A percentile compares a stretch with the other conserved stretches of the same genome.
Evolutionary conservation across 2,888 invertebrate genomes (phyloP).

Genomic region (Pseudococcus jackbeardsleyi): DNA sequence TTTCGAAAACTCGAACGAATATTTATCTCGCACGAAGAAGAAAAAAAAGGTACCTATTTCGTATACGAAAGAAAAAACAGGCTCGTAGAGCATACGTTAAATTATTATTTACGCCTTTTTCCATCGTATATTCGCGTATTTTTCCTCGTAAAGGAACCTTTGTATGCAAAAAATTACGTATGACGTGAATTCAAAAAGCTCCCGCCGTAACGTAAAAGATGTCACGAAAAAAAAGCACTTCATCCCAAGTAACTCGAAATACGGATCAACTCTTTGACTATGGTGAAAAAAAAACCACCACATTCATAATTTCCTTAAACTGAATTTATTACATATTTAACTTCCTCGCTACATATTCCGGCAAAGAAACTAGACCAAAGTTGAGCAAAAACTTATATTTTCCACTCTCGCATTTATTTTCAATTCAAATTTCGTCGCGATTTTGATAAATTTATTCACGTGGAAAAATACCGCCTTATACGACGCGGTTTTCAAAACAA

Average conservation of each 20-base stretch:
- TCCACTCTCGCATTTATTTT: constrained; percentile 1
- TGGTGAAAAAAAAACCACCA: not conserved
- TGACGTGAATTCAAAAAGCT: constrained; percentile 27
- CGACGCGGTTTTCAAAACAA: not conserved
- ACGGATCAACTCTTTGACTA: constrained; percentile 27
- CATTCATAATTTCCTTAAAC: constrained; percentile 34
- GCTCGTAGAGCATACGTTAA: constrained; percentile 21
- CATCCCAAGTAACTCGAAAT: constrained; percentile 24
- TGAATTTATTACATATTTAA: constrained; percentile 27
- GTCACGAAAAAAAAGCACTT: constrained; percentile 39
- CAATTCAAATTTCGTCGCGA: constrained; percentile 3
- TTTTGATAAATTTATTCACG: constrained; percentile 23
- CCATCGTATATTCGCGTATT: constrained; percentile 8
- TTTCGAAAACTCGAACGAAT: not conserved
- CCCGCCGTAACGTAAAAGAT: not conserved
- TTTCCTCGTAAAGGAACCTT: constrained; percentile 17
- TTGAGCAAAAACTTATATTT: constrained; percentile 1
- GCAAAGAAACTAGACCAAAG: constrained; percentile 4
- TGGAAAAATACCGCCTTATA: not conserved
- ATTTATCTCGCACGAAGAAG: not conserved
- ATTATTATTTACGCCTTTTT: constrained; percentile 45
- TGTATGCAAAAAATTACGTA: constrained; percentile 38
- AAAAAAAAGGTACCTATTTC: not conserved
- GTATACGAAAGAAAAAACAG: not conserved
- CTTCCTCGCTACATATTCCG: constrained; percentile 9